Base-by-base conservation (phyloP, 1,140 invertebrate species). In the Drosophila neocordata region DNA sequence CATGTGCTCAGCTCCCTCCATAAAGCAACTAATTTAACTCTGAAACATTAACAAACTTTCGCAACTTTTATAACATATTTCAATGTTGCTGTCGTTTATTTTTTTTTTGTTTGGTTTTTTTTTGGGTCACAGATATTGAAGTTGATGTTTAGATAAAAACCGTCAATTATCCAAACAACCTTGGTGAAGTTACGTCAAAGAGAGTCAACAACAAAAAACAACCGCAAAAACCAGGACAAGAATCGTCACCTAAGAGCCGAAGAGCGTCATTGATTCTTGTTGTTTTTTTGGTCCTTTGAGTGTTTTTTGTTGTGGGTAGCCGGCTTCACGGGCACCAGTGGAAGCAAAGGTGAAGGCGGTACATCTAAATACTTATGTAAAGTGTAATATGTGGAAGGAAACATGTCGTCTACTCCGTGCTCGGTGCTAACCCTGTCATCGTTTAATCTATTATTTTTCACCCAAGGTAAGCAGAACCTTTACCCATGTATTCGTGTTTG, bases 391-490 rank as follows among this genome's bases (percentile, higher is more conserved):
- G 41, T 48, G 41, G 41, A 48, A 48, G 90, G 83, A 91, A 91
- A 83, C 83, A 91, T 91, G 87, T 91, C 90, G 83, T 91, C 90
- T 80, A 90, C 78, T 77, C 81, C 89, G 76, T 90, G 78, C 78
- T 91, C 83, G 72, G 83, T 85, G 82, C 80, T 91, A 79, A 81
- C 90, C 73, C 85, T 91, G 77, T 91, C 90, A 80, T 91, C 90
- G 77, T 91, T 91, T 72, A 91, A 91, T 91, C 60, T 91, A 85
- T 91, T 91, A 83, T 91, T 91, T 91, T 91, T 91, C 77, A 91
- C 90, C 74, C 89, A 91, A 91, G 90, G 90, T 91, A 91, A 82
- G 80, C 56, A 37, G 37, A 64, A 11, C 15, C 41, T 18, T 9
- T 48, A 11, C n/a, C 41, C 41, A 44, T 18, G 15, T 44, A 53